Evolutionary conservation across 2,797 vertebrate species (phyloP).

Genomic region (Enteromius anoplus): DNA sequence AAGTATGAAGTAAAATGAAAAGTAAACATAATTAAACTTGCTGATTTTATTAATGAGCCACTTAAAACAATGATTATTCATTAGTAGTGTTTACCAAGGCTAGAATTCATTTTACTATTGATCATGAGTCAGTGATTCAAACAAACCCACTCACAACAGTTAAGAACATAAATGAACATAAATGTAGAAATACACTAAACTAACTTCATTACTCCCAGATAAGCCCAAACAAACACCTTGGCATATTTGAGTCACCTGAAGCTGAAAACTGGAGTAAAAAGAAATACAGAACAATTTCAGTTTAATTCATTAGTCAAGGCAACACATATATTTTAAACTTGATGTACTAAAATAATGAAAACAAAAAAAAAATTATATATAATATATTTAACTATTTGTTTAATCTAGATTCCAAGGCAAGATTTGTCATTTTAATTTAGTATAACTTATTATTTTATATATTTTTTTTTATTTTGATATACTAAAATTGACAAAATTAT

Average conservation of each 20-base stretch:
- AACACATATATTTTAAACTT: neutral
- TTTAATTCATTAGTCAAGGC: neutral
- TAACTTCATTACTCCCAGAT: neutral
- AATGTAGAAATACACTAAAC: neutral
- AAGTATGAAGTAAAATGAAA: neutral
- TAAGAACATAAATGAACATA: neutral
- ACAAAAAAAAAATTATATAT: too few relatives aligned
- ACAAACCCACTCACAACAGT: neutral
- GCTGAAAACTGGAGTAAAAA: neutral
- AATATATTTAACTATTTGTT: too few relatives aligned
- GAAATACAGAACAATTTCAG: too few relatives aligned
- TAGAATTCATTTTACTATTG: neutral
- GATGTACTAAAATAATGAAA: too few relatives aligned
- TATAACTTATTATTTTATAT: too few relatives aligned
- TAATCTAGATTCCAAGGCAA: too few relatives aligned
- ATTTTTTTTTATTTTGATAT: too few relatives aligned
- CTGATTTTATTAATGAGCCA: constrained; percentile 20
- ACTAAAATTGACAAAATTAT: too few relatives aligned
- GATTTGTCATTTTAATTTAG: too few relatives aligned
- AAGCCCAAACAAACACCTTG: neutral
- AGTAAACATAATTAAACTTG: neutral
- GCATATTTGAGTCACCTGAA: neutral
- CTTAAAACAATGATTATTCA: neutral
- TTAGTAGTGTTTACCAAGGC: constrained; percentile 9
- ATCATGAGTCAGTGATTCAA: neutral